A percentile compares a stretch with the other conserved stretches of the same genome.
Conservation (phyloP, 1,140 invertebrate species). For the Eulimnadia texana region DNA sequence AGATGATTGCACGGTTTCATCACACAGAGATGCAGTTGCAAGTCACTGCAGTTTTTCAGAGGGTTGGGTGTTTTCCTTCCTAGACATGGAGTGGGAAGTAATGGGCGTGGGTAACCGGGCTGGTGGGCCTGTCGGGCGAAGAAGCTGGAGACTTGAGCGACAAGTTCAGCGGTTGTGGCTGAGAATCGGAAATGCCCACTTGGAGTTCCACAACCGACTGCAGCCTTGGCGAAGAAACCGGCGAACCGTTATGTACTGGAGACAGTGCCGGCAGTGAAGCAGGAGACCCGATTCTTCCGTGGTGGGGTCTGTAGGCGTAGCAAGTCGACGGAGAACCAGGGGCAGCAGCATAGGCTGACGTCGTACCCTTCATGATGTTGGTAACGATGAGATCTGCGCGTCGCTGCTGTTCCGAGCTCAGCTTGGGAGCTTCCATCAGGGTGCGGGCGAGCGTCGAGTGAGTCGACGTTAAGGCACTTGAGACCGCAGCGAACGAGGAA, state of each 20-base stretch:
- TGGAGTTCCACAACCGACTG: conserved; percentile 52
- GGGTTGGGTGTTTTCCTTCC: not conserved
- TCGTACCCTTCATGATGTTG: conserved; percentile 60
- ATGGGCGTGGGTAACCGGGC: conserved; percentile 6
- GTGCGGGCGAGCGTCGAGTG: conserved; percentile 74
- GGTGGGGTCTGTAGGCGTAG: conserved; percentile 29
- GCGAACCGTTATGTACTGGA: no score
- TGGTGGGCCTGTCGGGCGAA: conserved; percentile 13
- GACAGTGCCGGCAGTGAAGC: conserved; percentile 31
- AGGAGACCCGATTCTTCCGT: conserved; percentile 30
- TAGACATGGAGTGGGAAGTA: conserved; percentile 15
- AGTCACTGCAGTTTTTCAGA: not conserved
- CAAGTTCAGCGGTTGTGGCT: conserved; percentile 65
- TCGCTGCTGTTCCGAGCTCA: conserved; percentile 71
- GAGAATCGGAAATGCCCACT: conserved; percentile 53
- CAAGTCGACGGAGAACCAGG: conserved; percentile 17
- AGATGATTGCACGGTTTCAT: not conserved
- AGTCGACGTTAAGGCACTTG: conserved; percentile 55
- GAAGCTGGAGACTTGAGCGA: conserved; percentile 62
- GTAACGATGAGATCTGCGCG: conserved; percentile 76
- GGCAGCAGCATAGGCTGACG: conserved; percentile 20
- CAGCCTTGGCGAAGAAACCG: conserved; percentile 24
- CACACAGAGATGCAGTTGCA: not conserved
- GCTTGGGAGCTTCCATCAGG: conserved; percentile 69
- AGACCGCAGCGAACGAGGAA: not conserved